Evolutionary conservation across 2,797 vertebrate genomes (phyloP).

Genomic region (Decapterus maruadsi): DNA sequence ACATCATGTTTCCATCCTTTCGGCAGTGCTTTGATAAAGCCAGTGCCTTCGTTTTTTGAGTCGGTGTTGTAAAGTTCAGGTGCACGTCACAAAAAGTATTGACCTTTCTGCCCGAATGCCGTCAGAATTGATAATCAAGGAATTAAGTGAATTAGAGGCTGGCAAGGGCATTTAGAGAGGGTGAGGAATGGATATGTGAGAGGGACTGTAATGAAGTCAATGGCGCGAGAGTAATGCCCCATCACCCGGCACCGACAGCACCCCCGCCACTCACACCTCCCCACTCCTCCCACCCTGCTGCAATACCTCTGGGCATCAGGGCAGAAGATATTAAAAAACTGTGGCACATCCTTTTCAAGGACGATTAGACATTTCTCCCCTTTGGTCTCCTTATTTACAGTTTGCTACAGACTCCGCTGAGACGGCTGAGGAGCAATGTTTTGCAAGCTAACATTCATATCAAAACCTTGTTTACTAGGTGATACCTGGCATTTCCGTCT

Average conservation of each 20-base stretch:
- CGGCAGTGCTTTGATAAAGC: constrained; percentile 31
- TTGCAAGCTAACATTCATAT: constrained; percentile 53
- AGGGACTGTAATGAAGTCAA: constrained; percentile 84
- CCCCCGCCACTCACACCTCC: constrained; percentile 57
- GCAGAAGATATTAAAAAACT: constrained; percentile 81
- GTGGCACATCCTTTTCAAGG: constrained; percentile 82
- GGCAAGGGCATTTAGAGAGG: constrained; percentile 77
- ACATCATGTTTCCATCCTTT: constrained; percentile 44
- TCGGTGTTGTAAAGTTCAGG: constrained; percentile 72
- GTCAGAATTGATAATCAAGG: constrained; percentile 83
- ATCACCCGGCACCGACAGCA: constrained; percentile 75
- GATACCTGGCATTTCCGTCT: constrained; percentile 43
- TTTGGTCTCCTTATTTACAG: constrained; percentile 77
- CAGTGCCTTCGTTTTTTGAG: constrained; percentile 35
- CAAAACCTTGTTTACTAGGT: constrained; percentile 47
- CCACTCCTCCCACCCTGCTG: constrained; percentile 66
- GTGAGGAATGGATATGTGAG: constrained; percentile 79
- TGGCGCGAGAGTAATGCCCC: constrained; percentile 84
- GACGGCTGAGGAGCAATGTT: constrained; percentile 53
- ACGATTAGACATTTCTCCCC: constrained; percentile 76
- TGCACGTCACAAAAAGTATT: constrained; percentile 68
- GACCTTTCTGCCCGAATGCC: constrained; percentile 81
- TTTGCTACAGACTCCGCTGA: constrained; percentile 56
- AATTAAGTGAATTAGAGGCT: constrained; percentile 84
- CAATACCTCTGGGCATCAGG: constrained; percentile 76